Evolutionary conservation across 2,797 vertebrate genomes (phyloP).

Genomic region (Eulemur mongoz): DNA sequence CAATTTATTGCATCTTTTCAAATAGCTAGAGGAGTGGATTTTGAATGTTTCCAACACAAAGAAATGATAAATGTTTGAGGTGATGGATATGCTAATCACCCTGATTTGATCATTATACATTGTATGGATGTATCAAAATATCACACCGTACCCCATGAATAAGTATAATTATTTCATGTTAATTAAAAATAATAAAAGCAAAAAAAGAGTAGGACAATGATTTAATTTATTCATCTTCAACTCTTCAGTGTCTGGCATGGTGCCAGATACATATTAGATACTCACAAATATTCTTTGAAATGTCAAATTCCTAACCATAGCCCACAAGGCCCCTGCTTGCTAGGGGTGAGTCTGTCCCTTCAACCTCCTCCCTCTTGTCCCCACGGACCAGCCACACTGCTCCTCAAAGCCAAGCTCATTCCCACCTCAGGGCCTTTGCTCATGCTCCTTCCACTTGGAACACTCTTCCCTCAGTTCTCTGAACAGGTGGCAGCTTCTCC

Average conservation of each 20-base stretch:
- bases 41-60: not conserved
- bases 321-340: not conserved
- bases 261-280: not conserved
- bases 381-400: not conserved
- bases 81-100: not conserved
- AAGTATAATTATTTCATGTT: not conserved
- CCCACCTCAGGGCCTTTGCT: not conserved
- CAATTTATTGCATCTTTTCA: not conserved
- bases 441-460: not conserved
- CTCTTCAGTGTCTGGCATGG: not conserved
- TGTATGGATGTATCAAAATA: not conserved
- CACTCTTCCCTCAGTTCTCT: not conserved
- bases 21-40: not conserved
- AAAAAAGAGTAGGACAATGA: not conserved
- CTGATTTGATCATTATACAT: not conserved
- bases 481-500: not conserved
- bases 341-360: not conserved
- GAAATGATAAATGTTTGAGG: not conserved
- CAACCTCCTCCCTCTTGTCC: not conserved
- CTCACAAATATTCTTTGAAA: slow-evolving; percentile 24
- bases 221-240: not conserved
- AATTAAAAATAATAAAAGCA: not conserved
- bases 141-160: not conserved
- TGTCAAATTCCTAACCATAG: not conserved
- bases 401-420: not conserved